Evolutionary conservation across 1,140 invertebrate species (phyloP).

Genomic region (Drosophila kurseongensis): DNA sequence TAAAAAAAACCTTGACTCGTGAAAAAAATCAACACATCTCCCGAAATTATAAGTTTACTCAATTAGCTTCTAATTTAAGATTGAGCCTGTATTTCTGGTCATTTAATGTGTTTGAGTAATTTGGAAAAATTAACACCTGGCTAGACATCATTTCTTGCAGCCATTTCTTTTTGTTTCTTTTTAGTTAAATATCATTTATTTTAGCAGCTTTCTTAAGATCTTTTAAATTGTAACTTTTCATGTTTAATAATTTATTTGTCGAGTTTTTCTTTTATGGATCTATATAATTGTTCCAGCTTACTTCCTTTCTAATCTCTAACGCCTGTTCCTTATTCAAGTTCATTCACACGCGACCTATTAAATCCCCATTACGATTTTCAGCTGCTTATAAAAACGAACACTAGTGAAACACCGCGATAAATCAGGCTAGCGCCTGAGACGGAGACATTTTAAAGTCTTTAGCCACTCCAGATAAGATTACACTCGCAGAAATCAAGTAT

Average conservation of each 20-base stretch:
- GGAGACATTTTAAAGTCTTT: constrained; percentile 22
- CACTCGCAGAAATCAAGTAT: constrained; percentile 28
- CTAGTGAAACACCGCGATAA: constrained; percentile 1
- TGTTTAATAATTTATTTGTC: too few relatives aligned
- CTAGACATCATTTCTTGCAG: not conserved
- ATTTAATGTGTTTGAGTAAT: constrained; percentile 9
- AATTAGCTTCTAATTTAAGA: constrained; percentile 15
- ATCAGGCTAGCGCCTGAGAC: constrained; percentile 5
- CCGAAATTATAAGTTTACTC: not conserved
- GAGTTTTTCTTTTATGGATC: not conserved
- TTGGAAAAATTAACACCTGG: constrained; percentile 23
- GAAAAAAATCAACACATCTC: not conserved
- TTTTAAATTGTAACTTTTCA: not conserved
- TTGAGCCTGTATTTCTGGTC: not conserved
- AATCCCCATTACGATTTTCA: not conserved
- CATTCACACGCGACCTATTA: constrained; percentile 22
- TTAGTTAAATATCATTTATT: not conserved
- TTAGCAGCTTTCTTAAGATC: not conserved
- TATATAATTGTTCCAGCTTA: too few relatives aligned
- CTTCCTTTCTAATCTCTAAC: not conserved
- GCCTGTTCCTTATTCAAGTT: not conserved
- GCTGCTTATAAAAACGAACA: constrained; percentile 6
- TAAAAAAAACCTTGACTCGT: constrained; percentile 4
- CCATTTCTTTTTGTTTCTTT: not conserved
- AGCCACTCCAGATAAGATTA: constrained; percentile 30